Conservation (phyloP, 2,888 invertebrate genomes). For the Argyresthia albistria region DNA sequence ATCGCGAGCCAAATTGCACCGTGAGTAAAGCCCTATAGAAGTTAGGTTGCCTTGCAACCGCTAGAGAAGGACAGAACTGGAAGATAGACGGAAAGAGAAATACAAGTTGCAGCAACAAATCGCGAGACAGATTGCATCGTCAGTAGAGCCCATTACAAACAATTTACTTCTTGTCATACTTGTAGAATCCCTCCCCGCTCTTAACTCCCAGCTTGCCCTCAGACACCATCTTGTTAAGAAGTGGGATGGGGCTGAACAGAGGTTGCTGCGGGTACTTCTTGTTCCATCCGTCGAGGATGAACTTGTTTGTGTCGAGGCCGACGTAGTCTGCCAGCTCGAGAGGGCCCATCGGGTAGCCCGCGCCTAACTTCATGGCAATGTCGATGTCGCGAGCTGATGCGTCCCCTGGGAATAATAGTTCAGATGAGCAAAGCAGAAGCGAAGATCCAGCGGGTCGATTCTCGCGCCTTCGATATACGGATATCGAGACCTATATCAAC, state of each 20-base stretch:
- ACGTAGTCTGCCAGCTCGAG: constrained; percentile 88
- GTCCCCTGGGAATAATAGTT: constrained; percentile 60
- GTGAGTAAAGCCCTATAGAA: too few species aligned
- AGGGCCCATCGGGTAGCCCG: constrained; percentile 93
- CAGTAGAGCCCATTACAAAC: too few species aligned
- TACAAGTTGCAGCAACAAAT: too few species aligned
- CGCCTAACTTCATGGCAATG: constrained; percentile 91
- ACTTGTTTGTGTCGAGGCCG: constrained; percentile 84
- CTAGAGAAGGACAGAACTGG: too few species aligned
- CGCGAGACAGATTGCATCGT: too few species aligned
- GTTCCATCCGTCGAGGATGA: constrained; percentile 85
- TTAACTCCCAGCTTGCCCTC: constrained; percentile 88
- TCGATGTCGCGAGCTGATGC: constrained; percentile 86
- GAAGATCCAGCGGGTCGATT: too few species aligned
- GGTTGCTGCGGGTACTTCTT: constrained; percentile 59
- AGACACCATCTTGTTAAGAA: constrained; percentile 77
- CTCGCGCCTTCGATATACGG: too few species aligned
- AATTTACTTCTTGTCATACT: constrained; percentile 65
- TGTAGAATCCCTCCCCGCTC: constrained; percentile 89
- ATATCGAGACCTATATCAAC: too few species aligned
- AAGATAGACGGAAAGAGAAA: too few species aligned
- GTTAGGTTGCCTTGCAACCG: too few species aligned
- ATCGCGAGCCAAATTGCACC: too few species aligned
- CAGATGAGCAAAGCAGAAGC: too few species aligned
- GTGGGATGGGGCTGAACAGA: constrained; percentile 54